Evolutionary conservation across 2,797 vertebrate species (phyloP).

Genomic region (Lindbergichthys nudifrons): DNA sequence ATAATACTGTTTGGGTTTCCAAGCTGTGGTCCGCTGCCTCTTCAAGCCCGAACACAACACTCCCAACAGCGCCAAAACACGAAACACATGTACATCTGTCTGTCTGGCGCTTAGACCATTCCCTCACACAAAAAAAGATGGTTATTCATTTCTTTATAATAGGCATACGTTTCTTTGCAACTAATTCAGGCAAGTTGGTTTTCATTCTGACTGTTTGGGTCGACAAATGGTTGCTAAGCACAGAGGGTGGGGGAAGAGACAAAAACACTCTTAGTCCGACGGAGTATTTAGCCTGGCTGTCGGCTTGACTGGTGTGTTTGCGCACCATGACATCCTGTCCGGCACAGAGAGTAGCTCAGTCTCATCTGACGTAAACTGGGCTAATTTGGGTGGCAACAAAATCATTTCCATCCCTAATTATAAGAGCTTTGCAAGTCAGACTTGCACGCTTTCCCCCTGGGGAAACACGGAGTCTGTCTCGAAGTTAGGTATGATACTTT

Average conservation of each 20-base stretch:
- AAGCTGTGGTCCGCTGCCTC: slow-evolving; percentile 50
- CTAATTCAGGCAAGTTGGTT: slow-evolving; percentile 10
- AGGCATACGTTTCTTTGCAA: slow-evolving; percentile 8
- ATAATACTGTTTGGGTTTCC: slow-evolving; percentile 56
- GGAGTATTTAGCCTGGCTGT: slow-evolving; percentile 67
- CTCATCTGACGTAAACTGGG: slow-evolving; percentile 62
- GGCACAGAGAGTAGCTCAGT: slow-evolving; percentile 64
- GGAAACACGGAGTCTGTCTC: slow-evolving; percentile 47
- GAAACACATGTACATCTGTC: slow-evolving; percentile 67
- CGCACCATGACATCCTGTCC: slow-evolving; percentile 65
- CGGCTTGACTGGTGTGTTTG: slow-evolving; percentile 59
- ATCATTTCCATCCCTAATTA: slow-evolving; percentile 73
- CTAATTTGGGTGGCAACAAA: slow-evolving; percentile 64
- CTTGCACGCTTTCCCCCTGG: slow-evolving; percentile 34
- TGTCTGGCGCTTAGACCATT: slow-evolving; percentile 24
- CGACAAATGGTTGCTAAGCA: slow-evolving; percentile 73
- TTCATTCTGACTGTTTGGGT: slow-evolving; percentile 39
- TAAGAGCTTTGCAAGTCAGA: slow-evolving; percentile 46
- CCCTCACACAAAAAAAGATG: slow-evolving; percentile 13
- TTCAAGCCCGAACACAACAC: slow-evolving; percentile 46
- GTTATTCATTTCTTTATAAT: slow-evolving; percentile 14
- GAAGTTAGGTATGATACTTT: slow-evolving; percentile 17
- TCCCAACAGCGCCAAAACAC: slow-evolving; percentile 45
- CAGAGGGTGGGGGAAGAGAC: slow-evolving; percentile 26
- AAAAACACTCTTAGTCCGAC: slow-evolving; percentile 57